These are phyloP conservation scores for Thelaira solivaga DNA, from an alignment of 2,888 invertebrate species.

Conservation along the genomic window DNA sequence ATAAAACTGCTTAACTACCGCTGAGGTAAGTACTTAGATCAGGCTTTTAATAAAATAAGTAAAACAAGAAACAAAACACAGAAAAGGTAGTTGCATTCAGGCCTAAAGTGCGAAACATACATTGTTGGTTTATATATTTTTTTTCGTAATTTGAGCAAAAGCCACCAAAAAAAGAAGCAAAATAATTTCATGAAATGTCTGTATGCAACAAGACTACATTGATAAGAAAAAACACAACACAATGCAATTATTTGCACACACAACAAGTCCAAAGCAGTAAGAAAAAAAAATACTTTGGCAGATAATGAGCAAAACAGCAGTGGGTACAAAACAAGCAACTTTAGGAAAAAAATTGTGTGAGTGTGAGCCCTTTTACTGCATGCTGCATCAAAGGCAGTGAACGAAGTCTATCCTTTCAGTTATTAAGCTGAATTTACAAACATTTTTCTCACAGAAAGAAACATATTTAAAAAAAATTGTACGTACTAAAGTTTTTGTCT, in stretches of 20 bases:
- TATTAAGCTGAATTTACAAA: no score
- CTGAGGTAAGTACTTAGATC: background rate
- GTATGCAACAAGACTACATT: background rate
- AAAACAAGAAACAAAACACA: background rate
- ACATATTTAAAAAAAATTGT: no score
- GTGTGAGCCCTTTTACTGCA: no score
- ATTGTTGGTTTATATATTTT: background rate
- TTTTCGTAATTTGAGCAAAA: background rate
- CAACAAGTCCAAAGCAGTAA: no score
- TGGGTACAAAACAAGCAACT: background rate
- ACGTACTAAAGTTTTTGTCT: no score
- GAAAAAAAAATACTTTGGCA: background rate
- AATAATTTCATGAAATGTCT: background rate
- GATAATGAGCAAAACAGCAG: background rate
- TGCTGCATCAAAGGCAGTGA: no score
- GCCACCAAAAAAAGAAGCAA: background rate
- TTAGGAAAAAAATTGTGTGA: background rate
- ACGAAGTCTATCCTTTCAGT: no score
- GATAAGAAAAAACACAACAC: background rate
- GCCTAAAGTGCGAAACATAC: background rate
- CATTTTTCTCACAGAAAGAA: no score
- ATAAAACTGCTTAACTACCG: background rate
- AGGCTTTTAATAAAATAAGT: background rate
- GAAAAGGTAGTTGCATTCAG: background rate
- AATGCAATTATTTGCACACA: constrained; percentile 17